phyloP scores from a whole-genome alignment of 2,888 invertebrate genomes.

The Cephus nigrinus region DNA sequence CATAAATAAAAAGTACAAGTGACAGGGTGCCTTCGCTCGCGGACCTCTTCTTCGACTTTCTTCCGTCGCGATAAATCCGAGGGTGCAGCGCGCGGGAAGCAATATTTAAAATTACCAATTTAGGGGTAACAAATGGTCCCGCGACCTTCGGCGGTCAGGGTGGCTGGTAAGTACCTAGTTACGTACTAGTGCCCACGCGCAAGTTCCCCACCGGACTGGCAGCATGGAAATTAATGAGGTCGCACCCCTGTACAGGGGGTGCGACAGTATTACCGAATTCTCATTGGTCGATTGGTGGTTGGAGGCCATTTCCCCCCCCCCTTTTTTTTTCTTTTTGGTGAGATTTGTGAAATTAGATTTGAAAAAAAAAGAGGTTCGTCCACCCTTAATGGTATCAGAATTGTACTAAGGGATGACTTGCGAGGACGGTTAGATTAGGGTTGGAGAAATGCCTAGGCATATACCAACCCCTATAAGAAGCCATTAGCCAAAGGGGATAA shows the following conservation, averaged over 20 bases:
- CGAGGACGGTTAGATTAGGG: neutral
- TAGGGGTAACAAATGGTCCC: slow-evolving; percentile 10
- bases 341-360: neutral
- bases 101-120: slow-evolving; percentile 14
- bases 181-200: neutral
- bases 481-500: slow-evolving; percentile 6
- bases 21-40: neutral
- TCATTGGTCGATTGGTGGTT: neutral
- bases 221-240: slow-evolving; percentile 1
- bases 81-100: neutral
- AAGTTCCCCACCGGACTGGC: neutral
- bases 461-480: neutral
- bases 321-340: rapidly evolving
- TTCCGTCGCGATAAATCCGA: slow-evolving; percentile 3
- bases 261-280: neutral
- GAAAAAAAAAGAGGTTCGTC: neutral
- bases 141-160: neutral
- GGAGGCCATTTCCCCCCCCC: neutral
- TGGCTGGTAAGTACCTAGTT: neutral
- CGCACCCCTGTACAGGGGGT: neutral
- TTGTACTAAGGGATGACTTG: neutral
- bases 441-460: neutral
- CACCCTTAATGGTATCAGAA: neutral
- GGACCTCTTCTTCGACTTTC: neutral
- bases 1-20: slow-evolving; percentile 7